Base-by-base conservation (phyloP, 2,113 vertebrate genomes). In the Planiliza haematocheilus region DNA sequence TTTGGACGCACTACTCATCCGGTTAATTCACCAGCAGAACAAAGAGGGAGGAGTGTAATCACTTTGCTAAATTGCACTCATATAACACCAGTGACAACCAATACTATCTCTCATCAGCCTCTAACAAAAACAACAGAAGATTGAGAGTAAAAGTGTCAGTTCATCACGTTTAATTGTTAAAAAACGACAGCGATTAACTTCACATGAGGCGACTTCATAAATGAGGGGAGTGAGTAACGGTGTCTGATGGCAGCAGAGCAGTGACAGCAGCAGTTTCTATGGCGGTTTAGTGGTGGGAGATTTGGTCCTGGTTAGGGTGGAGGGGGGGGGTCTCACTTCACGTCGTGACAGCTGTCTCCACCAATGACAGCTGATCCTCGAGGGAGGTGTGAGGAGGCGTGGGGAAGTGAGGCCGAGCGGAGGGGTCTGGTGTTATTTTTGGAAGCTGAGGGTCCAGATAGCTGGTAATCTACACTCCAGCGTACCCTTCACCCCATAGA, bases 401-500 rank as follows among this genome's bases (percentile, higher is more conserved):
- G 24, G 5, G 67, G 74, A 70, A 75, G 72, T 52, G 61, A 78
- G 65, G 79, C 63, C 39, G 39, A 21, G 63, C 10, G 17, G 74
- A 39, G 39, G 66, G 38, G 49, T 34, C 16, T 24, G 72, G 10
- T 10, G 64, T 80, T 94, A 94, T 94, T 93, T 91, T 79, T 74
- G 87, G 91, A 89, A 49, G 70, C 71, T 36, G 49, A 85, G 74
- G 82, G 78, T 91, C 89, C 88, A 86, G 74, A 84, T 89, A 89
- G 85, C 70, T 85, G 88, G 91, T 91, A 94, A 94, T 92, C 86
- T 91, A 94, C 80, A 93, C 90, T 83, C 76, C 51, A 55, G 74
- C 34, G 34, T 77, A 78, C 81, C 84, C 64, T 64, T 77, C 74
- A 78, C 66, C 86, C 80, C 65, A 51, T 75, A 56, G 41, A 81